These are phyloP conservation scores for Chaunax sp. DNA, from an alignment of 2,797 vertebrate species.

Conservation along the genomic window DNA sequence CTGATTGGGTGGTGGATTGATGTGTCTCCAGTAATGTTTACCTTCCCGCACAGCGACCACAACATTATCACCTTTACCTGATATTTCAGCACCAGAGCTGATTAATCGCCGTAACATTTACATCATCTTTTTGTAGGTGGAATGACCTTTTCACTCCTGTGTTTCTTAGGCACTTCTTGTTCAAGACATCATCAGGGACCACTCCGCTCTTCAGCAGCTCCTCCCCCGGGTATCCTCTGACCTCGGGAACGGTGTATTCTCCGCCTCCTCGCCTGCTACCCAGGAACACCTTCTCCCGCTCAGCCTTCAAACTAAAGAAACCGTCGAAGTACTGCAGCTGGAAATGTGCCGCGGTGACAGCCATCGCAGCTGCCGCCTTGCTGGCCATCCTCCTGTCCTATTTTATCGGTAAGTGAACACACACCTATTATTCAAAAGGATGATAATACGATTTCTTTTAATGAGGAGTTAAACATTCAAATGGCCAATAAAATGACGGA, in stretches of 20 bases:
- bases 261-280: conserved; percentile 96
- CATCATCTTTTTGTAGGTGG: neutral
- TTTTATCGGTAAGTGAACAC: conserved; percentile 90
- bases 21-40: conserved; percentile 30
- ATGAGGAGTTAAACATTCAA: conserved; percentile 1
- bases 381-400: conserved; percentile 95
- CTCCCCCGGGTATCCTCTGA: conserved; percentile 96
- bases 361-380: conserved; percentile 93
- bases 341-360: conserved; percentile 97
- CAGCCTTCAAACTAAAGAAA: conserved; percentile 98
- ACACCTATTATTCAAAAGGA: conserved; percentile 12
- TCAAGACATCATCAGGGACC: conserved; percentile 98
- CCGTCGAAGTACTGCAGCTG: conserved; percentile 99
- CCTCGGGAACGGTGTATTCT: conserved; percentile 97
- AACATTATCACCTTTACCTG: conserved; percentile 5
- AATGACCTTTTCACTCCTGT: conserved; percentile 22
- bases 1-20: conserved; percentile 47
- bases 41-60: neutral
- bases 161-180: conserved; percentile 92
- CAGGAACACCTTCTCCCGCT: conserved; percentile 98
- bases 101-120: neutral
- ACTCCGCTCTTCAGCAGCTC: conserved; percentile 98
- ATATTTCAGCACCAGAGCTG: neutral
- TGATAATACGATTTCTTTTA: neutral
- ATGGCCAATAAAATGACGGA: conserved; percentile 11